phyloP scores from a whole-genome alignment of 2,888 invertebrate species.

The Platynereis dumerilii region DNA sequence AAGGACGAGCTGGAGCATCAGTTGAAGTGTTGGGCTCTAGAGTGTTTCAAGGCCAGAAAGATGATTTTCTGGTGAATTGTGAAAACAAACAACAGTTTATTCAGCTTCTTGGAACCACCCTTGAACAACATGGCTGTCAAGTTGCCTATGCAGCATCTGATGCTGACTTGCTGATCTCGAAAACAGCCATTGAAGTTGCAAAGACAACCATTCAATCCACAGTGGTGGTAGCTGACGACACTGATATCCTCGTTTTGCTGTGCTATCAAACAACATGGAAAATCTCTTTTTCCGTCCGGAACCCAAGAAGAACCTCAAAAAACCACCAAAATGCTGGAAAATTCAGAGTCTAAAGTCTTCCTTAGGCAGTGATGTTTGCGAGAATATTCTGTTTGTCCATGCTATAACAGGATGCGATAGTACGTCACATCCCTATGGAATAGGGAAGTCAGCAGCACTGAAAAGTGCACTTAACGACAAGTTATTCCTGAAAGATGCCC shows the following conservation, averaged over 20 bases:
- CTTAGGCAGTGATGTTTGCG: background rate
- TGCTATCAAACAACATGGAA: background rate
- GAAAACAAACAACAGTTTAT: constrained; percentile 43
- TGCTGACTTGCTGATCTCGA: constrained; percentile 41
- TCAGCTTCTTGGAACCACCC: constrained; percentile 24
- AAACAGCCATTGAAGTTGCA: constrained; percentile 33
- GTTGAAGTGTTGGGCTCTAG: constrained; percentile 34
- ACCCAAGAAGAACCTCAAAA: background rate
- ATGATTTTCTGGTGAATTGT: constrained; percentile 37
- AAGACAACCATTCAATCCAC: background rate
- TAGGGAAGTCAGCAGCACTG: background rate
- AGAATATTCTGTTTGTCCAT: background rate
- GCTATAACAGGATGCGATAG: constrained; percentile 2
- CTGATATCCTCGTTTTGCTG: constrained; percentile 42
- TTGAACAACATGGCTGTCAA: constrained; percentile 22
- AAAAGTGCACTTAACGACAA: no score
- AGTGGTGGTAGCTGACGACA: constrained; percentile 43
- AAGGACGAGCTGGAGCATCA: constrained; percentile 27
- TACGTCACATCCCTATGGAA: constrained; percentile 3
- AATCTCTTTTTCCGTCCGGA: background rate
- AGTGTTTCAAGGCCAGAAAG: constrained; percentile 36
- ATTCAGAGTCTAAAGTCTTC: background rate
- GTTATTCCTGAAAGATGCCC: background rate
- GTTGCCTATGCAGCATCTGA: constrained; percentile 37
- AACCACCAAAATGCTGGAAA: constrained; percentile 2